Evolutionary conservation across 2,797 vertebrate species (phyloP), one percentile per base, ranked within the genome.

Genomic region (Galagoides demidoff): DNA sequence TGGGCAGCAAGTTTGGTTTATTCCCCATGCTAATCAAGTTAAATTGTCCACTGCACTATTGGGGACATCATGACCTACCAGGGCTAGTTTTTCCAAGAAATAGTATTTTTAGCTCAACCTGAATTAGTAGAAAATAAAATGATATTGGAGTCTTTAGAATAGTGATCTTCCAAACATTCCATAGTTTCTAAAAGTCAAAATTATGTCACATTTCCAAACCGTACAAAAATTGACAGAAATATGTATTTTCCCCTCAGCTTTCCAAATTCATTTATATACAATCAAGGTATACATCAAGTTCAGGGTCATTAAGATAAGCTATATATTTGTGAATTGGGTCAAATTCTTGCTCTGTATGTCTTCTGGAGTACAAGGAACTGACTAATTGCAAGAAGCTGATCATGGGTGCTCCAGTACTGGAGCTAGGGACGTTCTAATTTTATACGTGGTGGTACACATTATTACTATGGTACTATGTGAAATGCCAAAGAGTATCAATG

Each of bases 41-140:
- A 95, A n/a, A 31, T 59, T 90, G n/a, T 6, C 49, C 34, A 70
- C 10, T 81, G 8, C 16, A 81, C 11, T 89, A 13, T 37, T 84
- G 16, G 23, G 22, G 34, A 85, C n/a, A 64, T 85, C 3, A 20
- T 57, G 55, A 86, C 8, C 43, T 55, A 64, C 2, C 10, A 71
- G 1, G 27, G 23, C 90, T 55, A 64, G 16, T 83, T 66, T 14
- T 66, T 81, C 14, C 13, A 70, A 68, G 61, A 77, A 73, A 20
- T 1, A 49, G 1, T 57, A 77, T 79, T 88, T 95, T 81, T 25
- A 87, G 17, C 4, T 89, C 37, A 81, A 63, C 11, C 0, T 90
- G 11, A 22, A 89, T 79, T 96, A 37, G 13, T 66, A 83, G 29
- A 10, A 92, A 81, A 84, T 82, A 88, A 95, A 94, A 27, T 61